Evolutionary conservation across 2,888 invertebrate genomes (phyloP).

Genomic region (Xanthorhoe spadicearia): DNA sequence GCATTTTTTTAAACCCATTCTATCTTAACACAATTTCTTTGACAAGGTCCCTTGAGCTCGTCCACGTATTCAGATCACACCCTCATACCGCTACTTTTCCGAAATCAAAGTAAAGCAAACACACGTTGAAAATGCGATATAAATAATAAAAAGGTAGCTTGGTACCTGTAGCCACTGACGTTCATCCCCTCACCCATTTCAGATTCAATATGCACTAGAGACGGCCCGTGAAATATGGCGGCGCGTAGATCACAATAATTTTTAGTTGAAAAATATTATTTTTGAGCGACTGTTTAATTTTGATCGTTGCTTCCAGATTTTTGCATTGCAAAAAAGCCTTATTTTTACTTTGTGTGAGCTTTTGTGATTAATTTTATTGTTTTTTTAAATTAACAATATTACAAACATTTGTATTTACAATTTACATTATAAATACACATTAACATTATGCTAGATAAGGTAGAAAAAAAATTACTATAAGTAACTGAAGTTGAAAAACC

Average conservation of each 20-base stretch:
- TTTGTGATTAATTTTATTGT: not conserved
- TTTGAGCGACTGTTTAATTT: not conserved
- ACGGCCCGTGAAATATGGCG: constrained; percentile 67
- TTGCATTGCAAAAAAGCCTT: not conserved
- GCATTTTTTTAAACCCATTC: constrained; percentile 23
- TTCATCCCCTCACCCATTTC: constrained; percentile 76
- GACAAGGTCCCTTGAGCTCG: constrained; percentile 38
- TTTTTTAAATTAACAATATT: too few species aligned
- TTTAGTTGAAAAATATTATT: constrained; percentile 5
- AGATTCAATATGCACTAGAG: constrained; percentile 81
- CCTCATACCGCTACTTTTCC: constrained; percentile 75
- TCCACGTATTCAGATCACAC: constrained; percentile 79
- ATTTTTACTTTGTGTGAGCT: not conserved
- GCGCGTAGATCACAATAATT: constrained; percentile 50
- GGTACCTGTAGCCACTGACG: constrained; percentile 70
- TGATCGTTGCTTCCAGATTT: not conserved
- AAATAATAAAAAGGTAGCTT: constrained; percentile 81
- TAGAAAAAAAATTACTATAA: too few species aligned
- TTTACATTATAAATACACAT: too few species aligned
- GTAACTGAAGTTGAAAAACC: too few species aligned
- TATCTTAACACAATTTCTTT: constrained; percentile 24
- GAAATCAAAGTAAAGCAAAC: constrained; percentile 84
- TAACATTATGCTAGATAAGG: too few species aligned
- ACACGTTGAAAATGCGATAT: constrained; percentile 83
- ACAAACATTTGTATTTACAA: too few species aligned